These are phyloP conservation scores for Neomicropteryx cornuta DNA, from an alignment of 1,140 invertebrate species.

Conservation along the genomic window DNA sequence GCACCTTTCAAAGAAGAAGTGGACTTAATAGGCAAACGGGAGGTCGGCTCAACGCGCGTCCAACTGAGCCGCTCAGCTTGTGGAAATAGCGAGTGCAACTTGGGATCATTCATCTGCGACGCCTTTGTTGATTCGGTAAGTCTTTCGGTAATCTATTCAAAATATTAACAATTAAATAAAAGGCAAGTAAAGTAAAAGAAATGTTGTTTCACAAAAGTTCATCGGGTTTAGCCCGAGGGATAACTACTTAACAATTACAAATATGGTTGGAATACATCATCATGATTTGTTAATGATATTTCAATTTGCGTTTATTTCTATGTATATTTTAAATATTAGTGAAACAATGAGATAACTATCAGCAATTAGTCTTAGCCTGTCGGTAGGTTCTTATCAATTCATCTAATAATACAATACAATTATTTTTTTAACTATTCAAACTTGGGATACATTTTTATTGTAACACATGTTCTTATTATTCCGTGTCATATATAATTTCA, in stretches of 20 bases:
- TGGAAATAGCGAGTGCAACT: constrained; percentile 53
- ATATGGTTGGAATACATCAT: neutral
- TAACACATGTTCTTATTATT: no score
- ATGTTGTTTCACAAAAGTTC: neutral
- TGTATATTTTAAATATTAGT: no score
- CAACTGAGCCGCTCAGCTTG: constrained; percentile 44
- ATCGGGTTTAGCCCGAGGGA: neutral
- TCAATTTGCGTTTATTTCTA: neutral
- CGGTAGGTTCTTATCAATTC: no score
- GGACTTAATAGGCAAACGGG: constrained; percentile 35
- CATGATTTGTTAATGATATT: neutral
- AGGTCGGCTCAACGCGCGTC: constrained; percentile 45
- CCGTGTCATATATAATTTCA: no score
- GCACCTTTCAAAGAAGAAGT: constrained; percentile 47
- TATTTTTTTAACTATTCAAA: no score
- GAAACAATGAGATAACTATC: no score
- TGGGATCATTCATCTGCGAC: constrained; percentile 66
- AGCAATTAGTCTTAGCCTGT: no score
- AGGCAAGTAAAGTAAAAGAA: neutral
- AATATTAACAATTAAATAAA: neutral
- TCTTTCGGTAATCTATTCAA: constrained; percentile 7
- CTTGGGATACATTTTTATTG: no score
- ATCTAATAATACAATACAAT: no score
- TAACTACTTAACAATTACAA: neutral
- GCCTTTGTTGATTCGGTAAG: constrained; percentile 51